A percentile compares a stretch with the other conserved stretches of the same genome.
These are phyloP conservation scores for Anagrus nilaparvatae DNA, from an alignment of 1,140 invertebrate species.

Conservation along the genomic window DNA sequence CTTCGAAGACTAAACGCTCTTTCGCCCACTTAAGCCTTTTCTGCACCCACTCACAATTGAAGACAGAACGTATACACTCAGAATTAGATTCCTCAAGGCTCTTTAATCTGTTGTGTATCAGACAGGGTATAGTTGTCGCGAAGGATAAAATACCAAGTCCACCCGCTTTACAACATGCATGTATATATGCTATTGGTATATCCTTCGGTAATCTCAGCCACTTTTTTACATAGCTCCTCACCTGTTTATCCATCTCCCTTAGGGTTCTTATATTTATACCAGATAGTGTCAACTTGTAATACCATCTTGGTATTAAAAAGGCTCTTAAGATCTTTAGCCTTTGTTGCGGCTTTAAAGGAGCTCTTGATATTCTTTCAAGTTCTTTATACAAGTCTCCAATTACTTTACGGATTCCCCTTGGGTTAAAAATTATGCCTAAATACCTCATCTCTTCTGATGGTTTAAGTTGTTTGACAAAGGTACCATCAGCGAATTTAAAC, in stretches of 20 bases:
- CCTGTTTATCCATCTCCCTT: neutral
- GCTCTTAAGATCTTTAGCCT: neutral
- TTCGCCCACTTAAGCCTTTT: too few relatives aligned
- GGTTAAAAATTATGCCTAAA: neutral
- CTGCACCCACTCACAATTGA: too few relatives aligned
- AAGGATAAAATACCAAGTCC: too few relatives aligned
- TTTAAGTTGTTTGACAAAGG: too few relatives aligned
- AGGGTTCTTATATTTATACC: neutral
- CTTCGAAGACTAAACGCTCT: too few relatives aligned
- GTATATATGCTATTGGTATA: conserved; percentile 4
- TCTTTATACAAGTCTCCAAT: too few relatives aligned
- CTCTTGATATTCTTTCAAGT: conserved; percentile 20
- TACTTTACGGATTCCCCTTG: too few relatives aligned
- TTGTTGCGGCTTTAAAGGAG: conserved; percentile 30
- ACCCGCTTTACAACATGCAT: conserved; percentile 15
- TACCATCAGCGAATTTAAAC: neutral
- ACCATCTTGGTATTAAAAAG: neutral
- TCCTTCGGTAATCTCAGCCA: conserved; percentile 1
- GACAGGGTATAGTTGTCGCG: too few relatives aligned
- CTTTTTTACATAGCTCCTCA: neutral
- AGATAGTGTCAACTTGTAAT: neutral
- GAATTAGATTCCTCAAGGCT: too few relatives aligned
- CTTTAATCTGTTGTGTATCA: too few relatives aligned
- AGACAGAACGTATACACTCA: too few relatives aligned
- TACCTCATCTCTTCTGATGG: too few relatives aligned